A percentile compares a stretch with the other conserved stretches of the same genome.
Evolutionary conservation across 2,113 vertebrate species (phyloP).

Genomic region (Suricata suricatta): DNA sequence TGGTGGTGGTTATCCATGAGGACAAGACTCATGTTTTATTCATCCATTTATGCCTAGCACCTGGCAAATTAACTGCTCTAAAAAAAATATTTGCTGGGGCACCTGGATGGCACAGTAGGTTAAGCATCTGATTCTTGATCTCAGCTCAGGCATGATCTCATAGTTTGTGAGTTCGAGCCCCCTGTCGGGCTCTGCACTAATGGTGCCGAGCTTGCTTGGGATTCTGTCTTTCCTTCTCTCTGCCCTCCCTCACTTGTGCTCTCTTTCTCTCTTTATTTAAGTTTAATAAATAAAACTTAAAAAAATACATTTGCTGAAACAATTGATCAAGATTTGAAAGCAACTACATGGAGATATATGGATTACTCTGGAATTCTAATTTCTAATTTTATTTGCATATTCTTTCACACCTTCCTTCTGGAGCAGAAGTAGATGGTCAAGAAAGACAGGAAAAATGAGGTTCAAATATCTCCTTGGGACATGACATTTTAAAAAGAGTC

Average conservation of each 20-base stretch:
- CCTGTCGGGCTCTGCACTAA: too few species aligned
- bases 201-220: too few species aligned
- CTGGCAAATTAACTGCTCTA: background rate
- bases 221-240: too few species aligned
- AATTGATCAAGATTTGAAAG: conserved; percentile 20
- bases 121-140: too few species aligned
- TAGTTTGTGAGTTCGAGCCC: too few species aligned
- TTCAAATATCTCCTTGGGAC: background rate
- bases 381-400: conserved; percentile 6
- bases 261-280: too few species aligned
- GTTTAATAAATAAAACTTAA: background rate
- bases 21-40: background rate
- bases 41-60: background rate
- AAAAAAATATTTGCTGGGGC: background rate
- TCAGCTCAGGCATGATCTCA: too few species aligned
- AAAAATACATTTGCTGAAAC: background rate
- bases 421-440: background rate
- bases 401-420: conserved; percentile 4
- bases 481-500: background rate
- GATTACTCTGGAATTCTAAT: background rate
- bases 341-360: background rate
- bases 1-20: background rate
- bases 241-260: too few species aligned
- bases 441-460: background rate
- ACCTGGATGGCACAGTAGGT: too few species aligned